A percentile compares a stretch with the other conserved stretches of the same genome.
Evolutionary conservation across 1,140 invertebrate species (phyloP).

Genomic region (Nasonia giraulti): DNA sequence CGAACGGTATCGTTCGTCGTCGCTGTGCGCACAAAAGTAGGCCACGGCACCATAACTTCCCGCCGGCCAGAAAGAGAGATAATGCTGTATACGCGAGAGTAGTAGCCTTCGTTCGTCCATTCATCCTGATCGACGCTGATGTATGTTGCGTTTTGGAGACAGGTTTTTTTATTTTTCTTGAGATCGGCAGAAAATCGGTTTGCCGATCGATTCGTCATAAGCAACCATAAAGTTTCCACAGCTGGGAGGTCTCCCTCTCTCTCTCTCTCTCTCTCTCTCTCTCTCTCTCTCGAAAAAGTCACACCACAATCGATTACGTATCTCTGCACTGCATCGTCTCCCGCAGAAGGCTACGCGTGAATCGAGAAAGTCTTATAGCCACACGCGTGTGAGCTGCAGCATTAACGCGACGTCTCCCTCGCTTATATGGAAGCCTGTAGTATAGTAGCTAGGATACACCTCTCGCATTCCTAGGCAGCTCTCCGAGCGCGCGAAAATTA

Average conservation of each 20-base stretch:
- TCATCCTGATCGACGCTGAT: not conserved
- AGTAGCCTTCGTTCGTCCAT: not conserved
- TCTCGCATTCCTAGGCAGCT: not conserved
- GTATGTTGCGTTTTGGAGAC: not conserved
- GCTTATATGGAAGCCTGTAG: not conserved
- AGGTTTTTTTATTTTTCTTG: too few species aligned
- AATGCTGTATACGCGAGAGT: not conserved
- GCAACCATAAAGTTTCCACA: too few species aligned
- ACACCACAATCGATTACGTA: not conserved
- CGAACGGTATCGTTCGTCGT: constrained; percentile 40
- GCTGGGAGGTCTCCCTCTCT: not conserved
- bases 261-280: too few species aligned
- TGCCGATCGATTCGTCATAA: too few species aligned
- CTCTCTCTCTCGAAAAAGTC: not conserved
- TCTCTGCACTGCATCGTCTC: not conserved
- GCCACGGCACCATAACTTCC: constrained; percentile 16
- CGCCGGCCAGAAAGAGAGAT: not conserved
- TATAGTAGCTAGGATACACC: not conserved
- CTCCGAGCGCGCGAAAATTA: constrained; percentile 45
- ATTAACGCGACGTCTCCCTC: not conserved
- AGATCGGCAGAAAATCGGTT: too few species aligned
- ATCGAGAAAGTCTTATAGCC: not conserved
- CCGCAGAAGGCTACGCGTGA: not conserved
- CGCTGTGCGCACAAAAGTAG: constrained; percentile 10
- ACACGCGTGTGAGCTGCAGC: not conserved